Base-by-base conservation (phyloP, 2,888 invertebrate species). In the Ceratothoa steindachneri region DNA sequence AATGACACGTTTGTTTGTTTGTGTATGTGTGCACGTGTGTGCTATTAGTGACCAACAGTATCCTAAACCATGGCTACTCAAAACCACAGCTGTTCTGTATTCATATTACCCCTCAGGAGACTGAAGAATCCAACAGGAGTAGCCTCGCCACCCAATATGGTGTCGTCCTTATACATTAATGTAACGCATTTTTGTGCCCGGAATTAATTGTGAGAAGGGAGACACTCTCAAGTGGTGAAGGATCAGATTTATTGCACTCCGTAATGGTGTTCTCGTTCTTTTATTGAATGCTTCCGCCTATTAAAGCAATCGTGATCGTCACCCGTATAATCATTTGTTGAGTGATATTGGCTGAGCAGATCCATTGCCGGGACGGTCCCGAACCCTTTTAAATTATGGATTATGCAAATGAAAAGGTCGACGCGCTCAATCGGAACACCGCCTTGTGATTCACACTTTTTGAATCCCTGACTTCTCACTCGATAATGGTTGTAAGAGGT, bases 341-440 rank as follows among this genome's bases (percentile, higher is more conserved):
- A 12, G 24, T 60, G 60, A 60, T 60, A 60, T 60, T 60, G 60
- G 60, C 60, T 60, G 24, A 22, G 24, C 60, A 60, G 60, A 60
- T 60, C 24, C 60, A 24, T 12, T 22, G 60, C 60, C n/a, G n/a
- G n/a, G n/a, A n/a, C n/a, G n/a, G n/a, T 60, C 60, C 12, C 22
- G n/a, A 22, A 60, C 60, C 60, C 60, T 60, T 60, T 41, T 60
- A 60, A 60, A 60, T 60, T 60, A 60, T 60, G 60, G 60, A 60
- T 60, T 60, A 60, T 60, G 60, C 60, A 60, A 60, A 60, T 60
- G n/a, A 60, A 60, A 60, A 24, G 22, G 22, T 60, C 24, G 24
- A 60, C 24, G 60, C n/a, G n/a, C 60, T 60, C 27, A n/a, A 60
- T 24, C 24, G 60, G 60, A 24, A 22, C 60, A 24, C 12, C 60